Conservation (phyloP, 2,888 invertebrate genomes). For the Xanthia togata region DNA sequence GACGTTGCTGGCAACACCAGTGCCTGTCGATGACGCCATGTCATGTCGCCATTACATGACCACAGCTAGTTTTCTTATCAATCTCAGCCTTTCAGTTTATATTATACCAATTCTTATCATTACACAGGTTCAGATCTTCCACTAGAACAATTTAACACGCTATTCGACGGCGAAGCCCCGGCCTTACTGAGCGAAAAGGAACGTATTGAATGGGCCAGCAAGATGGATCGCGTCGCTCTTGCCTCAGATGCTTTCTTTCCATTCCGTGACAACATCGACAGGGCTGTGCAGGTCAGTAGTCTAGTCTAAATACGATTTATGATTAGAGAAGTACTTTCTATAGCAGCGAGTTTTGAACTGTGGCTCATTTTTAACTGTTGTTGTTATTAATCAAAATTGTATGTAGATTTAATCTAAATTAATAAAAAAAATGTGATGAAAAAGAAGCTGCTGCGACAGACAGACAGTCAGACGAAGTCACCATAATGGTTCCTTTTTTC, state of each 20-base stretch:
- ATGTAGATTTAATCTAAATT: background rate
- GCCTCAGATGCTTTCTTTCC: conserved; percentile 99
- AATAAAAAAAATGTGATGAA: background rate
- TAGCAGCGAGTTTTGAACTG: background rate
- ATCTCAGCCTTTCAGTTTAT: background rate
- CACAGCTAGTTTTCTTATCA: too few species aligned
- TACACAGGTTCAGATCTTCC: conserved; percentile 95
- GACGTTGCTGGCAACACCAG: too few species aligned
- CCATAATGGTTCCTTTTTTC: background rate
- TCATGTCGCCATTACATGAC: too few species aligned
- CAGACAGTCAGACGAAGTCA: background rate
- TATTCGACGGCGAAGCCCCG: conserved; percentile 93
- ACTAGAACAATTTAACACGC: conserved; percentile 92
- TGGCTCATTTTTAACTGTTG: background rate
- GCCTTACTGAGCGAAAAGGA: conserved; percentile 92
- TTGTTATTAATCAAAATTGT: background rate
- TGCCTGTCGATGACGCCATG: too few species aligned
- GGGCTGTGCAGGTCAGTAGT: conserved; percentile 94
- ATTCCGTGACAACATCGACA: conserved; percentile 98
- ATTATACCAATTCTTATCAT: background rate
- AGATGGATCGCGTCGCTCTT: conserved; percentile 94
- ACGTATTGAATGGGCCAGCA: conserved; percentile 92
- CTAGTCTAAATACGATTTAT: background rate
- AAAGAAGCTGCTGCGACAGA: background rate
- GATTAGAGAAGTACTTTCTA: background rate